Evolutionary conservation across 2,797 vertebrate genomes (phyloP), one percentile per base, ranked within the genome.

Genomic region (Paguma larvata): DNA sequence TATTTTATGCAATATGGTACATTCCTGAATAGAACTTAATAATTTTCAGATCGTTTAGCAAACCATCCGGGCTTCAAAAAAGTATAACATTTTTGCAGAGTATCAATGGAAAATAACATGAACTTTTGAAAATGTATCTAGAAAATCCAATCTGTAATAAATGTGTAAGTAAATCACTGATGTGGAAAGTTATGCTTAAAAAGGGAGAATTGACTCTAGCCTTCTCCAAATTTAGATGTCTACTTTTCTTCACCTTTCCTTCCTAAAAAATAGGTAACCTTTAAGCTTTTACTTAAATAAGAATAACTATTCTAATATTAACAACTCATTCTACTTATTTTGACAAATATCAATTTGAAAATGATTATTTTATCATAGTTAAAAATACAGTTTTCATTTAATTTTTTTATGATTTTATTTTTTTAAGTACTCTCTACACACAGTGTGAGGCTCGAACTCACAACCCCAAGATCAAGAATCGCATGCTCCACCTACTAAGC

Each of bases 81-180:
- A 87, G 85, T 48, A 92, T 91, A 95, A 87, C 1, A 65, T 68
- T 91, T 95, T 97, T 96, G 23, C 67, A 91, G 48, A 68, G 53
- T 85, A 94, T 98, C 97, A 96, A 85, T 97, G 93, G 86, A 65
- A 95, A 94, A 93, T 92, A 92, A 96, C 83, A 85, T 62, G 62
- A 97, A 85, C 82, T 70, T 88, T 53, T 82, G 72, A 85, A 97
- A 97, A 78, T 27, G 3, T 88, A 59, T 75, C 94, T 94, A 73
- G 62, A 93, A 89, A 92, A 87, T 85, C 6, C 4, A 83, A 72
- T 3, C 27, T 65, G 23, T 78, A 97, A 96, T 93, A 94, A 95
- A 94, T 88, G 18, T 86, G 77, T 91, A 88, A 62, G 34, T 78
- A 95, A 91, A 46, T 94, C 82, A 85, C 25, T 75, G 2, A 23